Evolutionary conservation across 37 sponge, comb jelly and placozoan genomes (phyloP).

Genomic region (Spongilla lacustris): DNA sequence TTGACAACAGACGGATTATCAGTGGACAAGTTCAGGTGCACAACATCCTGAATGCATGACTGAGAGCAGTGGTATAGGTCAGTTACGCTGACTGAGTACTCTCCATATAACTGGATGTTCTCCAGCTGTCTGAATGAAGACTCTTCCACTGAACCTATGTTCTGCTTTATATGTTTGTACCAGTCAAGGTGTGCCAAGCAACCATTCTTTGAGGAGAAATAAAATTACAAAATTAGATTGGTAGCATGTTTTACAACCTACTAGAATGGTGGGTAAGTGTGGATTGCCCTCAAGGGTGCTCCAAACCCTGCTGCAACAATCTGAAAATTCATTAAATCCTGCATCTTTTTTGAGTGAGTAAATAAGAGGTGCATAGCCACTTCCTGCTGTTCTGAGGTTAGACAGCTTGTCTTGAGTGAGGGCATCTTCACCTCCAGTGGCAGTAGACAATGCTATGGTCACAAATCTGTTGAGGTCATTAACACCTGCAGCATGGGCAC

Average conservation of each 20-base stretch:
- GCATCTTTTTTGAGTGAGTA: slow-evolving; percentile 7
- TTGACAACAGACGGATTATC: slow-evolving; percentile 10
- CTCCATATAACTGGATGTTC: slow-evolving; percentile 58
- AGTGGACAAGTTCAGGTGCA: slow-evolving; percentile 13
- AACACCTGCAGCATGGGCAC: slow-evolving; percentile 32
- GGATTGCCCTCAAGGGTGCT: slow-evolving; percentile 16
- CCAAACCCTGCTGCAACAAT: slow-evolving; percentile 48
- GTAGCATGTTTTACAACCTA: slow-evolving; percentile 2
- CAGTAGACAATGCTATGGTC: slow-evolving; percentile 60
- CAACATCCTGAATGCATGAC: slow-evolving; percentile 38
- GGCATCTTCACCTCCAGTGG: slow-evolving; percentile 68
- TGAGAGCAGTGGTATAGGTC: neutral
- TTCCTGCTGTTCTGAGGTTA: slow-evolving; percentile 50
- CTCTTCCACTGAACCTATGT: slow-evolving; percentile 67
- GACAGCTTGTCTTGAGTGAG: slow-evolving; percentile 57
- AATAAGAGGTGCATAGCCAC: slow-evolving; percentile 59
- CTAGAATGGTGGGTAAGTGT: slow-evolving; percentile 37
- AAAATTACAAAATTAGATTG: neutral
- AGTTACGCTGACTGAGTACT: slow-evolving; percentile 27
- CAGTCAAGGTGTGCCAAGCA: slow-evolving; percentile 68
- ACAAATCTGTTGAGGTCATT: slow-evolving; percentile 66
- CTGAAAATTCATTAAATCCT: slow-evolving; percentile 18
- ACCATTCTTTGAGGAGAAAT: slow-evolving; percentile 2
- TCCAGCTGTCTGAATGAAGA: slow-evolving; percentile 74
- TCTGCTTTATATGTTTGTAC: slow-evolving; percentile 71